These are phyloP conservation scores for Alces alces DNA, from an alignment of 2,113 vertebrate genomes.

Conservation along the genomic window DNA sequence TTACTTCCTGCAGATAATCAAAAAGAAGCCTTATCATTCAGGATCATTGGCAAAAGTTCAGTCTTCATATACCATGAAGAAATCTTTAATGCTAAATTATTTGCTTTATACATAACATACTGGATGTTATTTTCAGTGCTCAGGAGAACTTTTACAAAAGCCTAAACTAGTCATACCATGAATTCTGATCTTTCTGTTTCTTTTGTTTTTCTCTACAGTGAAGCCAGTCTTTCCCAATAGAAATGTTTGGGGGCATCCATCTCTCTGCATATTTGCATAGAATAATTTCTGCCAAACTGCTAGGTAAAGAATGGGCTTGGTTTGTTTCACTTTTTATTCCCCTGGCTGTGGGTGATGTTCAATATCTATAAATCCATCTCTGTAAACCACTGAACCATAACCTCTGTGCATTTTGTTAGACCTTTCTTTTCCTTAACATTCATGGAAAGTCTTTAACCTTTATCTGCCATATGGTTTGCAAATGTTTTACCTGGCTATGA, in stretches of 20 bases:
- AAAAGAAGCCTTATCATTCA: slow-evolving; percentile 1
- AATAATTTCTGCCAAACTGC: background rate
- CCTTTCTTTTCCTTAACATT: background rate
- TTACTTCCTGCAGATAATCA: slow-evolving; percentile 83
- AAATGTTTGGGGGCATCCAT: background rate
- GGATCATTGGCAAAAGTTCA: background rate
- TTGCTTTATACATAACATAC: background rate
- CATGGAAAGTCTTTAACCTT: background rate
- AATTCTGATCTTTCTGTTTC: background rate
- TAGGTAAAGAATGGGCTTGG: background rate
- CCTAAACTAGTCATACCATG: background rate
- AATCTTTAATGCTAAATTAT: background rate
- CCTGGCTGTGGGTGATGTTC: background rate
- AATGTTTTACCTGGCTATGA: background rate
- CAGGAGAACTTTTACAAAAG: background rate
- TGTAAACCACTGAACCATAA: background rate
- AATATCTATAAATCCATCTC: background rate
- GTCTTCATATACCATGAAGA: background rate
- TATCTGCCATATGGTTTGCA: background rate
- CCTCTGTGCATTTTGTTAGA: background rate
- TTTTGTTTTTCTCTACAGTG: background rate
- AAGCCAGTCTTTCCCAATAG: background rate
- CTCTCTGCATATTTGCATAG: background rate
- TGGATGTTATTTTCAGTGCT: background rate
- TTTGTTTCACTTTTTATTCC: background rate